Evolutionary conservation across 1,140 invertebrate species (phyloP).

Genomic region (Macrobrachium rosenbergii): DNA sequence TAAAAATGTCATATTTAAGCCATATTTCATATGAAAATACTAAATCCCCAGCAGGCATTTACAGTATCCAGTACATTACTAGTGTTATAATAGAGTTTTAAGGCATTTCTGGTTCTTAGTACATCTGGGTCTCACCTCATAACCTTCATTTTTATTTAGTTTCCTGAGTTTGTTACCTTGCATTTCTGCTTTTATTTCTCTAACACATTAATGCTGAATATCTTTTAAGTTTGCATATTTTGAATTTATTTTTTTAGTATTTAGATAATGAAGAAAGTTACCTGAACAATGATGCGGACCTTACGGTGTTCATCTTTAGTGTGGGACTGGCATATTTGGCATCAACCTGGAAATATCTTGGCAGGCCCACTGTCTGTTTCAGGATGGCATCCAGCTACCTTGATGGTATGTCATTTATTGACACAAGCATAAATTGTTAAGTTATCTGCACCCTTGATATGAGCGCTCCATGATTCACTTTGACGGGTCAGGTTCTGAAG

Average conservation of each 20-base stretch:
- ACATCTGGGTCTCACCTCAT: too few relatives aligned
- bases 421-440: background rate
- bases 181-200: background rate
- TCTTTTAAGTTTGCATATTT: conserved; percentile 20
- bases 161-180: too few relatives aligned
- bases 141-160: too few relatives aligned
- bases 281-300: conserved; percentile 89
- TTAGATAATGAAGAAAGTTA: conserved; percentile 83
- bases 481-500: too few relatives aligned
- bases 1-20: too few relatives aligned
- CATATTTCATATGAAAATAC: too few relatives aligned
- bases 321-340: conserved; percentile 91
- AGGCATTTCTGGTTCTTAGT: too few relatives aligned
- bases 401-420: conserved; percentile 53
- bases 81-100: too few relatives aligned
- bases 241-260: conserved; percentile 63
- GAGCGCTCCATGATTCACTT: too few relatives aligned
- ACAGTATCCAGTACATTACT: too few relatives aligned
- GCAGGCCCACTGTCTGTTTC: conserved; percentile 54
- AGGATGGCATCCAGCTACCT: conserved; percentile 40
- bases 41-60: too few relatives aligned
- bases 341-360: conserved; percentile 91
- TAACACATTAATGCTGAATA: conserved; percentile 13
- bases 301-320: conserved; percentile 89
- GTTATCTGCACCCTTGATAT: too few relatives aligned